Base-by-base conservation (phyloP, 2,888 invertebrate species). In the Acanthacorydalis orientalis region DNA sequence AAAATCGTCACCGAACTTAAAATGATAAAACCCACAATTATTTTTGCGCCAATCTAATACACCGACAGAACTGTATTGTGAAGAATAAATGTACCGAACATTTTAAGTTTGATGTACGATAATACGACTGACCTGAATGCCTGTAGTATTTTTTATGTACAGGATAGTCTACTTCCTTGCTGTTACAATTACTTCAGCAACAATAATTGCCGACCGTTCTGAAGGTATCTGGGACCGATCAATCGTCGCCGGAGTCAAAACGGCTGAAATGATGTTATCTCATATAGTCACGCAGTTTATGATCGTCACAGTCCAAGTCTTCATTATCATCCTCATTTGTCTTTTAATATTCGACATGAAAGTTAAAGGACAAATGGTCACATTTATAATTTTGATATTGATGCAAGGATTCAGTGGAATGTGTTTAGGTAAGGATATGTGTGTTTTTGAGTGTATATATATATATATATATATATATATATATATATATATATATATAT, bases 201-300 rank as follows among this genome's bases (percentile, higher is more conserved):
- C 86, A 16, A 80, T 90, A 59, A 83, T 89, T 51, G 71, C 81
- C 0, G 89, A 89, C 61, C 75, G 83, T 34, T 72, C 78, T 55
- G 87, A 88, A 61, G 89, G 92, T 4, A 77, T 91, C 51, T 82
- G 92, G 81, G 87, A 91, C 61, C 71, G 92, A 50, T 86, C 84
- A 48, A 72, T 87, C 1, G 85, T 90, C 7, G 86, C 91, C 52
- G 90, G 91, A 8, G 88, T 92, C 10, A 77, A 76, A 38, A 77
- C 86, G 0, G 63, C 75, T 35, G 89, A 91, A 70, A 83, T 92
- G 63, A 69, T 91, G 41, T 64, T 83, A 50, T 83, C 88, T 0
- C 91, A 92, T 62, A 74, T 91, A 48, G 58, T 79, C 11, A 74
- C 85, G 23, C 89, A 92, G 64, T 68, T 81, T 23, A 59, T 73